Percentiles rank a stretch among this genome's conserved stretches.
Conservation (phyloP, 2,113 vertebrate species). For the Oryctolagus cuniculus region mOryCun1.1 NC_091436.1:163663001-163663500, state of each 20-base stretch:
- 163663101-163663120: neutral
- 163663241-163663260: neutral
- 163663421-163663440: neutral
- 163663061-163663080: neutral
- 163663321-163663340: constrained; percentile 14
- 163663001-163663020: neutral
- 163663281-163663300: neutral
- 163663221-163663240: neutral
- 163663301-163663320: neutral
- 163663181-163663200: neutral
- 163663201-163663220: neutral
- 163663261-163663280: neutral
- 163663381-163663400: neutral
- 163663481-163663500: neutral
- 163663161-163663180: neutral
- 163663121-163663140: neutral
- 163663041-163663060: neutral
- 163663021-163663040: accelerated
- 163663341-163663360: neutral
- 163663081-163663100: neutral
- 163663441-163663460: neutral
- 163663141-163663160: neutral
- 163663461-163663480: neutral
- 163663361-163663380: neutral
- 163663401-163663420: neutral